Evolutionary conservation across 1,140 invertebrate species (phyloP).

Genomic region (Apis mellifera): DNA sequence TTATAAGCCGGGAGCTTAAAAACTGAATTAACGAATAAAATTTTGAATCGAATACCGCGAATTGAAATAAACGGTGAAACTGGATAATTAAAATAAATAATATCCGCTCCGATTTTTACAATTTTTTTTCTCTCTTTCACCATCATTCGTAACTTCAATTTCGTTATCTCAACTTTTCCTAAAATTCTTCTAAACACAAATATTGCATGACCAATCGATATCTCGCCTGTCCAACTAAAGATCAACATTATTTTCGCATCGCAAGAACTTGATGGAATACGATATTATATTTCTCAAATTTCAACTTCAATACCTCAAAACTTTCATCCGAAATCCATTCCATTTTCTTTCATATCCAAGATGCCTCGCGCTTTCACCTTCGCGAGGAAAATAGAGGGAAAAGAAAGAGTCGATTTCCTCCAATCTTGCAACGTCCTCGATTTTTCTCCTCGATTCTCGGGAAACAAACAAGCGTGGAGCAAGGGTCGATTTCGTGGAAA

Average conservation of each 20-base stretch:
- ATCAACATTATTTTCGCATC: not conserved
- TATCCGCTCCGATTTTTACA: too few species aligned
- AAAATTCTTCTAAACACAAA: too few species aligned
- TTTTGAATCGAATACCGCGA: not conserved
- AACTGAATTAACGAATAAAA: not conserved
- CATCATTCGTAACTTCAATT: too few species aligned
- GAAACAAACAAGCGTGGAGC: not conserved
- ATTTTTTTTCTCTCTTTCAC: too few species aligned
- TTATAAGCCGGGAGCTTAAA: not conserved
- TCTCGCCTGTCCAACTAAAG: not conserved
- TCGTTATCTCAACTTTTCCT: too few species aligned
- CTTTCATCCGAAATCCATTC: not conserved
- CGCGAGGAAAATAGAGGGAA: too few species aligned
- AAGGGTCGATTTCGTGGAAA: not conserved
- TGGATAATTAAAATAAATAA: too few species aligned
- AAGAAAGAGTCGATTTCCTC: too few species aligned
- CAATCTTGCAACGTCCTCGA: too few species aligned
- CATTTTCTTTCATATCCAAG: not conserved
- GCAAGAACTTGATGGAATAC: not conserved
- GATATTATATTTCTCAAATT: not conserved
- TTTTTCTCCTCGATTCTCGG: not conserved
- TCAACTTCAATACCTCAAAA: not conserved
- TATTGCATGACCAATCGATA: too few species aligned
- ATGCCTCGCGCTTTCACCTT: too few species aligned
- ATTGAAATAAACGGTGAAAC: too few species aligned